These are phyloP conservation scores for Anisognathus igniventris DNA, from an alignment of 2,797 vertebrate genomes.

Conservation along the genomic window DNA sequence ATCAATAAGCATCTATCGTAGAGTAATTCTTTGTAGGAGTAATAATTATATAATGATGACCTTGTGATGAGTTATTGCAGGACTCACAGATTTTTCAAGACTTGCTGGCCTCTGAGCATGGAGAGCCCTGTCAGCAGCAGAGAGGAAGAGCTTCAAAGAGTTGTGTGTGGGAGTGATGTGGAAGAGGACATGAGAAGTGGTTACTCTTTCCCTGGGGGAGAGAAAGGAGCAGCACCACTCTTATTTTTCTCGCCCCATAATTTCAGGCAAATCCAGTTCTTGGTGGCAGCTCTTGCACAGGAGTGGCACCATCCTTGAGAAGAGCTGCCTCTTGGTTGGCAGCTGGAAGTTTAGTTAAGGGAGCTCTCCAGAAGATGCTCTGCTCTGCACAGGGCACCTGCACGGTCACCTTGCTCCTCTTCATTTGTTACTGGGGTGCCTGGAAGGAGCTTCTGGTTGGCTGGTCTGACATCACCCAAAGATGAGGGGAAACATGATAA, in stretches of 20 bases:
- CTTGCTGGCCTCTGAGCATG: neutral
- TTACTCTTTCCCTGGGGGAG: neutral
- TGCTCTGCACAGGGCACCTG: neutral
- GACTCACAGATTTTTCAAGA: neutral
- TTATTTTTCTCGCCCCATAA: neutral
- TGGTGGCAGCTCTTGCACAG: neutral
- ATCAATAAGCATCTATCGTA: neutral
- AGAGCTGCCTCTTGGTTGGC: neutral
- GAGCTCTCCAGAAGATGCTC: neutral
- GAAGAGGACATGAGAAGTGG: neutral
- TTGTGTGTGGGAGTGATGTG: fast-evolving
- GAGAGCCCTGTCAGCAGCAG: neutral
- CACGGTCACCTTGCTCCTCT: neutral
- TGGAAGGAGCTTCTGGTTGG: neutral
- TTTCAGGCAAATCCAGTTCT: neutral
- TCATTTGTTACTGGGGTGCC: fast-evolving
- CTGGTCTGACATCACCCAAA: neutral
- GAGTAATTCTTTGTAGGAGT: neutral
- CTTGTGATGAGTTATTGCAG: neutral
- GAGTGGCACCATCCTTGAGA: neutral
- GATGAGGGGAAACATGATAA: neutral
- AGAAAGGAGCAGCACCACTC: fast-evolving
- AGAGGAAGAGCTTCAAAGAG: neutral
- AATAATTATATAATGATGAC: neutral
- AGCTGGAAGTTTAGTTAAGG: neutral